Evolutionary conservation across 2,113 vertebrate genomes (phyloP), one percentile per base, ranked within the genome.

Genomic region (Amazona guildingii): DNA sequence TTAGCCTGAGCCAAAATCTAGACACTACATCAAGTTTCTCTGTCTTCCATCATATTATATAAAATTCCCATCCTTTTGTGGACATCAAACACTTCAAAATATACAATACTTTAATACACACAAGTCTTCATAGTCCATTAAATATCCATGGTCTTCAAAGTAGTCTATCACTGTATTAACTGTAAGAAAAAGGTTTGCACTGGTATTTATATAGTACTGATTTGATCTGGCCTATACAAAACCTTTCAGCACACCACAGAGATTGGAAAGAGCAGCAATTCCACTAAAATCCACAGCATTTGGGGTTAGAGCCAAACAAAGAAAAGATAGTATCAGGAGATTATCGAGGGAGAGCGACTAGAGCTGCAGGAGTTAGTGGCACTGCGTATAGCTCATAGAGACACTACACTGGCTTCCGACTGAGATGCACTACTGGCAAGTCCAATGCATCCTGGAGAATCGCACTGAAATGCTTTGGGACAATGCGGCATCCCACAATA

Each of bases 81-180:
- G 52, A 96, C 91, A 94, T 28, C 44, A 79, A 82, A 73, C 48
- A 73, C 41, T 93, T 80, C 51, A 87, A 96, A 92, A 96, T 72
- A 89, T 61, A 94, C 77, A 94, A 94, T 69, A 74, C 29, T 91
- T 96, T 94, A 92, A 96, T 94, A 92, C 57, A 94, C 87, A 89
- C 41, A 92, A 69, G n/a, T 73, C 73, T 73, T 91, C 86, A 91
- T 73, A 57, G 5, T 73, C 77, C 74, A 67, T 93, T 75, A 94
- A 94, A 95, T 86, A 92, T 33, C 76, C 66, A 79, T 23, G 35
- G 69, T 93, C 62, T 82, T 95, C 75, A 72, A 92, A 92, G 76
- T 44, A 75, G 21, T 69, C 49, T 84, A 13, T 55, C 21, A 18
- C 33, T 66, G 25, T 28, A 39, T 75, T 55, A 91, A 90, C 52